These are phyloP conservation scores for Zele albiditarsus DNA, from an alignment of 2,888 invertebrate species.

Conservation along the genomic window DNA sequence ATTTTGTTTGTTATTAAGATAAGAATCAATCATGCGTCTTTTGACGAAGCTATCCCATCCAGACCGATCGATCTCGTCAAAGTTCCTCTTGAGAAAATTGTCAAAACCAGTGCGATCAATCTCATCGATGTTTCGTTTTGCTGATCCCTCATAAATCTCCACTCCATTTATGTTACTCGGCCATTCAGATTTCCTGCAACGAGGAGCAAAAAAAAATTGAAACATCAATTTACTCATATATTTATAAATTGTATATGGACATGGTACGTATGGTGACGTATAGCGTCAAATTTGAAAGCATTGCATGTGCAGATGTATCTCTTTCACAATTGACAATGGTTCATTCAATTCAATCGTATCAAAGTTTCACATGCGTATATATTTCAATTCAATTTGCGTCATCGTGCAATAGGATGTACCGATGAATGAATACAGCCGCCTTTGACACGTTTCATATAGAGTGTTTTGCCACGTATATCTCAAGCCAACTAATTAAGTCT, in stretches of 20 bases:
- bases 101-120: conserved; percentile 73
- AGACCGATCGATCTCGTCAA: conserved; percentile 79
- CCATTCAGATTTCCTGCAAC: conserved; percentile 39
- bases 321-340: not conserved
- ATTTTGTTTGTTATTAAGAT: conserved; percentile 44
- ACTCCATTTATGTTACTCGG: conserved; percentile 33
- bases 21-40: conserved; percentile 52
- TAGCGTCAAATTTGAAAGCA: conserved; percentile 6
- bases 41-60: conserved; percentile 78
- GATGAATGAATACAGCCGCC: conserved; percentile 13
- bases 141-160: conserved; percentile 54
- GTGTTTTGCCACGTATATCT: conserved; percentile 41
- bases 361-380: conserved; percentile 37
- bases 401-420: not conserved
- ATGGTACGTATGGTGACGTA: not conserved
- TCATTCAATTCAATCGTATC: conserved; percentile 45
- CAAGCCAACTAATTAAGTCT: not conserved
- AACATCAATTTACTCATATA: not conserved
- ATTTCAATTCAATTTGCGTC: not conserved
- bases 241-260: not conserved
- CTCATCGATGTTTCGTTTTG: conserved; percentile 75
- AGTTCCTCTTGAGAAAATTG: conserved; percentile 75
- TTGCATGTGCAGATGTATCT: not conserved
- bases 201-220: not conserved
- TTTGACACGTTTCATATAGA: conserved; percentile 35